These are phyloP conservation scores for Eudiplozoon nipponicum DNA, from an alignment of 2,888 invertebrate species.

Conservation along the genomic window DNA sequence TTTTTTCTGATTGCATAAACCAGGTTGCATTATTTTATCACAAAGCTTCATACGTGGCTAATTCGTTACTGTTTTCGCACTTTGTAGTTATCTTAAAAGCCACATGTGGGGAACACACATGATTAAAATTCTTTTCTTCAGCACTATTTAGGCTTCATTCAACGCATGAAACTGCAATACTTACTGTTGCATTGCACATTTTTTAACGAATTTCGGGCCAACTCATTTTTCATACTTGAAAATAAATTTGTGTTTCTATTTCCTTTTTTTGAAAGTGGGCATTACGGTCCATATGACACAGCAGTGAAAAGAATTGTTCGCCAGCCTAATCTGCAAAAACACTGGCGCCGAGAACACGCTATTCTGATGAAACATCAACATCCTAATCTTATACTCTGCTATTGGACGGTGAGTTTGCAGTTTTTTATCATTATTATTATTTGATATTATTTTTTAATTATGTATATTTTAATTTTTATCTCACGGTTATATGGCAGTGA, in stretches of 20 bases:
- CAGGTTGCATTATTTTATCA: too few species aligned
- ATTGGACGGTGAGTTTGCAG: neutral
- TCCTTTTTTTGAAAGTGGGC: too few species aligned
- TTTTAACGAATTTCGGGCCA: neutral
- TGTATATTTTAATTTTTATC: too few species aligned
- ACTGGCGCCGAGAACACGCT: neutral
- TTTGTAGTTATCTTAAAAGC: too few species aligned
- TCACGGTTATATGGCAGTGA: too few species aligned
- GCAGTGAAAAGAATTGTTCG: neutral
- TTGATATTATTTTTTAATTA: too few species aligned
- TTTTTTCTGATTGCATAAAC: too few species aligned
- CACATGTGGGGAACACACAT: too few species aligned
- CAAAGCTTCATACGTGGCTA: too few species aligned
- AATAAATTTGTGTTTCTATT: too few species aligned
- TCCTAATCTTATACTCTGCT: neutral
- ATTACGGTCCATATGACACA: neutral
- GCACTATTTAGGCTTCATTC: neutral
- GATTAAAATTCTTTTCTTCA: neutral
- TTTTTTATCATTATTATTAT: neutral
- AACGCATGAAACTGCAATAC: neutral
- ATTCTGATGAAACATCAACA: neutral
- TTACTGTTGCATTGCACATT: neutral
- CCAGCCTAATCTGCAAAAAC: neutral
- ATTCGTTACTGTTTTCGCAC: too few species aligned
- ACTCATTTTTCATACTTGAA: neutral